A percentile compares a stretch with the other conserved stretches of the same genome.
phyloP scores from a whole-genome alignment of 2,797 vertebrate species.

The Urophycis tenuis region DNA sequence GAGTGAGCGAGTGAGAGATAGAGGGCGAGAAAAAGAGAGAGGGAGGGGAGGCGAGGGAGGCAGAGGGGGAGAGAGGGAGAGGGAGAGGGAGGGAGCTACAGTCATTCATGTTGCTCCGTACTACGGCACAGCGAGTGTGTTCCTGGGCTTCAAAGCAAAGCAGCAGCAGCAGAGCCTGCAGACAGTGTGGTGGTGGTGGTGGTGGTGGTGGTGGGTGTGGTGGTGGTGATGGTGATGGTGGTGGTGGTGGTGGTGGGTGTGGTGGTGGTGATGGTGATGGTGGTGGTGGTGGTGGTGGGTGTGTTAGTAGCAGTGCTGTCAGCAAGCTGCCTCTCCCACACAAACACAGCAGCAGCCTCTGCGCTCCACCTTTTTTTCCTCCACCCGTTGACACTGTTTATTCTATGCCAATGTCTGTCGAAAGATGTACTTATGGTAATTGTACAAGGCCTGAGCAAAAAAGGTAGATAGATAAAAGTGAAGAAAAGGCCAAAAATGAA shows the following conservation, averaged over 20 bases:
- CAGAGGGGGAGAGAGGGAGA: constrained; percentile 16
- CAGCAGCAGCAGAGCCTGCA: constrained; percentile 45
- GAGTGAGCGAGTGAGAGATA: neutral
- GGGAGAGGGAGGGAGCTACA: constrained; percentile 30
- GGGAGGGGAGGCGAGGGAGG: neutral
- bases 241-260: constrained; percentile 30
- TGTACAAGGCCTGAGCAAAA: no score
- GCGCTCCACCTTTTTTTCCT: no score
- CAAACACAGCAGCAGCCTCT: neutral
- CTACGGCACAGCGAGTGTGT: constrained; percentile 34
- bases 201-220: no score
- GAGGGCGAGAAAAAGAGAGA: constrained; percentile 18
- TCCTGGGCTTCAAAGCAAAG: constrained; percentile 37
- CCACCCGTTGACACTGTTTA: neutral
- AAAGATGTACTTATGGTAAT: neutral
- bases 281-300: neutral
- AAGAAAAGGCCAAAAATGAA: neutral
- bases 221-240: no score
- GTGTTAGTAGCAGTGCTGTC: constrained; percentile 37
- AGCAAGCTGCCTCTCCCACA: neutral
- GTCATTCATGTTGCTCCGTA: constrained; percentile 54
- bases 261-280: neutral
- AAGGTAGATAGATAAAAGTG: no score
- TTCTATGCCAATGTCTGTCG: neutral
- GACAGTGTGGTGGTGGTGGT: constrained; percentile 43